These are phyloP conservation scores for Haliclona indistincta DNA, from an alignment of 37 sponge, comb jelly and placozoan genomes.

Conservation along the genomic window DNA sequence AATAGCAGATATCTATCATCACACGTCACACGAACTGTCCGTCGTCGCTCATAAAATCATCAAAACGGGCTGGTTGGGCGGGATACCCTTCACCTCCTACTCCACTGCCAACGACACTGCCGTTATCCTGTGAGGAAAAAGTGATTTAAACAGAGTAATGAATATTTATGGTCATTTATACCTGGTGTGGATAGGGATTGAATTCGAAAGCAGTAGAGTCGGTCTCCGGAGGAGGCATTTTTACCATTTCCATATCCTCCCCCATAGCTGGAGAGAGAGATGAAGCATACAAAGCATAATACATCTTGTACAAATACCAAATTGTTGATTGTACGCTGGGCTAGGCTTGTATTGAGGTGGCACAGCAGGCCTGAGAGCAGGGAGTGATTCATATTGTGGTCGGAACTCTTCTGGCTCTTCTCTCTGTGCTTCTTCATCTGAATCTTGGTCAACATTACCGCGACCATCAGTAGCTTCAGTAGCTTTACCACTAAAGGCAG, in stretches of 20 bases:
- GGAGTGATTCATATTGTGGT: conserved; percentile 66
- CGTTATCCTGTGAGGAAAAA: conserved; percentile 33
- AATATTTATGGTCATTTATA: too few species aligned
- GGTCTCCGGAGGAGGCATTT: conserved; percentile 37
- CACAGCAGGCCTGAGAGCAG: conserved; percentile 50
- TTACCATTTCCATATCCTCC: conserved; percentile 54
- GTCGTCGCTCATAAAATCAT: conserved; percentile 52
- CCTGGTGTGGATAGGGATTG: neutral
- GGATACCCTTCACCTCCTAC: neutral
- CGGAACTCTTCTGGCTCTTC: conserved; percentile 41
- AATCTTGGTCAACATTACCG: conserved; percentile 31
- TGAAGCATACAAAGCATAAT: neutral
- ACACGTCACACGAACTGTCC: conserved; percentile 40
- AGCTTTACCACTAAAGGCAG: neutral
- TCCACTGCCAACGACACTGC: neutral
- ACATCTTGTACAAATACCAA: neutral
- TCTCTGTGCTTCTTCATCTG: neutral
- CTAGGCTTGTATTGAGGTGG: conserved; percentile 74
- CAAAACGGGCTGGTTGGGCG: conserved; percentile 22
- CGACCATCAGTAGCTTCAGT: conserved; percentile 27
- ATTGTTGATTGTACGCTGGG: conserved; percentile 18
- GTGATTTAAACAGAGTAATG: neutral
- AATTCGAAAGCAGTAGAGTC: conserved; percentile 37
- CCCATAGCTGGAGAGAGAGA: neutral
- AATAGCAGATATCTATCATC: too few species aligned